phyloP scores from a whole-genome alignment of 2,888 invertebrate species.

The Acanthopleura granulata region DNA sequence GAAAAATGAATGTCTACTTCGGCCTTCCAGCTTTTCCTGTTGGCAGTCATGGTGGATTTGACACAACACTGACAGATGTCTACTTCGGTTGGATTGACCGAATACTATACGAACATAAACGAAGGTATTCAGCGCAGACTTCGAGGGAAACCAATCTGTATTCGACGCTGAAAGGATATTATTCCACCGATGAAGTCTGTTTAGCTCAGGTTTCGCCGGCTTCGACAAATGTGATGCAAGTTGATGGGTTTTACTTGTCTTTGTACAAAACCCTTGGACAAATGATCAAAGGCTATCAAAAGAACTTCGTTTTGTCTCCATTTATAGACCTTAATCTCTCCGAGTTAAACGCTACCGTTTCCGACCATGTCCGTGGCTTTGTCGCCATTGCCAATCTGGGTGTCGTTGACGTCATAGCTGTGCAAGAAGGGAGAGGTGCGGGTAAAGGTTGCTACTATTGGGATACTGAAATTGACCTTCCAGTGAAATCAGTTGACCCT shows the following conservation, averaged over 20 bases:
- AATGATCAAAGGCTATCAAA: conserved; percentile 26
- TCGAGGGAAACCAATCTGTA: conserved; percentile 23
- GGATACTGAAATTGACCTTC: conserved; percentile 38
- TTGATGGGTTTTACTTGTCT: conserved; percentile 20
- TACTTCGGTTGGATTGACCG: conserved; percentile 42
- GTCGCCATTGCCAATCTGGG: conserved; percentile 30
- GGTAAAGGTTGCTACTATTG: conserved; percentile 50
- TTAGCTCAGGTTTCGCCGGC: conserved; percentile 22
- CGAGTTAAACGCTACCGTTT: conserved; percentile 34
- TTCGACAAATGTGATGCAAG: not conserved
- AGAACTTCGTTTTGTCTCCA: conserved; percentile 31
- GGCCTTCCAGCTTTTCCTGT: conserved; percentile 46
- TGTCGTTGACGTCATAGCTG: conserved; percentile 46
- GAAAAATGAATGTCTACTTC: conserved; percentile 51
- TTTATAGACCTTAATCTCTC: conserved; percentile 33
- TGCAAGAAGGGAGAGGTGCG: conserved; percentile 54
- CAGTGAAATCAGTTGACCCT: conserved; percentile 36
- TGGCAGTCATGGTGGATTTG: conserved; percentile 5
- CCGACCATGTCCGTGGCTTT: conserved; percentile 43
- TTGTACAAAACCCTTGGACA: conserved; percentile 30
- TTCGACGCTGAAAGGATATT: conserved; percentile 37
- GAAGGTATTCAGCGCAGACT: conserved; percentile 31
- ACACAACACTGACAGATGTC: conserved; percentile 32
- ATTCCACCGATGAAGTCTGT: conserved; percentile 34
- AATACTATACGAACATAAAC: conserved; percentile 42